Percentiles rank a stretch among this genome's conserved stretches.
Evolutionary conservation across 2,888 invertebrate genomes (phyloP).

Genomic region (Steinernema hermaphroditum): DNA sequence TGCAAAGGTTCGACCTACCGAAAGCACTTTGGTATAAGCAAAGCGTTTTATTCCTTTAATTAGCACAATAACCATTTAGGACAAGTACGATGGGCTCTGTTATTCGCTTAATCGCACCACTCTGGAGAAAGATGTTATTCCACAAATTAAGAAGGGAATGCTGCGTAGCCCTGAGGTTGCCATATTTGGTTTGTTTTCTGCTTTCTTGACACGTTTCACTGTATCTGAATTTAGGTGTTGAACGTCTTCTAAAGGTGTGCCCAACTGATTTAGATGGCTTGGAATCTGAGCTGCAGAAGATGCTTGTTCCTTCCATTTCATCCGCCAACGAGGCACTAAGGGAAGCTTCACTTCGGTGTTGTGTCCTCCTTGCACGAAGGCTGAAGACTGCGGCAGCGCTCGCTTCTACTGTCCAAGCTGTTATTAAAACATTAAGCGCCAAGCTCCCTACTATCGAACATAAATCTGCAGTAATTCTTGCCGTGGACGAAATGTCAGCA

Average conservation of each 20-base stretch:
- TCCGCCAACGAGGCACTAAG: background rate
- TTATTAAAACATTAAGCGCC: background rate
- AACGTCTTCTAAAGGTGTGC: background rate
- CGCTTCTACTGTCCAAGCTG: background rate
- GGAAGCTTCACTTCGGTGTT: background rate
- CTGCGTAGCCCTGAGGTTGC: slow-evolving; percentile 89
- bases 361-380: background rate
- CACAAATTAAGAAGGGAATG: slow-evolving; percentile 86
- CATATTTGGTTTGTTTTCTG: slow-evolving; percentile 69
- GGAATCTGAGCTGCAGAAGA: background rate
- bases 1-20: background rate
- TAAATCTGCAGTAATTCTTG: background rate
- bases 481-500: background rate
- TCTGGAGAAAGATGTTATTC: slow-evolving; percentile 69
- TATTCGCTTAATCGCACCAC: background rate
- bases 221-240: background rate
- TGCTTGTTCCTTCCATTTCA: background rate
- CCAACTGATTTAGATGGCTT: background rate
- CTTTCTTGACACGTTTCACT: background rate
- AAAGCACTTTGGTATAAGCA: background rate
- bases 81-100: background rate
- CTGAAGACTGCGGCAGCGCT: background rate
- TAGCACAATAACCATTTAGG: background rate
- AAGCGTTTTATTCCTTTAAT: background rate
- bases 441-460: background rate